Conservation (phyloP, 2,888 invertebrate species). For the Cryptophagus acutangulus region DNA sequence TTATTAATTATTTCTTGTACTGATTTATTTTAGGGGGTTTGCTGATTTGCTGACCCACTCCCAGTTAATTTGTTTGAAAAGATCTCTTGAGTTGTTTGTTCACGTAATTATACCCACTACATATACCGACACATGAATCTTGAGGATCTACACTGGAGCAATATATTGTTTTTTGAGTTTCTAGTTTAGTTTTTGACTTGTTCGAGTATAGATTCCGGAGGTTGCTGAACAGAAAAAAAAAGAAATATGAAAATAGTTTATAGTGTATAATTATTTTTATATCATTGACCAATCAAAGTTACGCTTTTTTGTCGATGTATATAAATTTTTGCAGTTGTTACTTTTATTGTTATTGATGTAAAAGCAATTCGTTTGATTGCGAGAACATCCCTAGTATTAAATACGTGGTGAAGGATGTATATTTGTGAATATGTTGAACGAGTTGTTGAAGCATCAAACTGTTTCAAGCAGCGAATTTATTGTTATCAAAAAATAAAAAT, state of each 20-base stretch:
- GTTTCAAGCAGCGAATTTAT: constrained; percentile 30
- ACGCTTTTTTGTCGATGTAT: constrained; percentile 50
- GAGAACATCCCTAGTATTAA: constrained; percentile 45
- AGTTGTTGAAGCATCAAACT: constrained; percentile 33
- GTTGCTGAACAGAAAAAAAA: too few species aligned
- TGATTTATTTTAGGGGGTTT: too few species aligned
- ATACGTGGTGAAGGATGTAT: constrained; percentile 48
- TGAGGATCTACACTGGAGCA: neutral
- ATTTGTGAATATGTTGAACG: constrained; percentile 47
- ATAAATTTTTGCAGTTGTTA: constrained; percentile 47
- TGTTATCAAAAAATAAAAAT: neutral
- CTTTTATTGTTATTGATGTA: constrained; percentile 44
- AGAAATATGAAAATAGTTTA: constrained; percentile 27
- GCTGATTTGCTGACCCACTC: too few species aligned
- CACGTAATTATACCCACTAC: too few species aligned
- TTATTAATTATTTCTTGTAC: too few species aligned
- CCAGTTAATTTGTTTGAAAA: too few species aligned
- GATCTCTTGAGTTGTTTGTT: too few species aligned
- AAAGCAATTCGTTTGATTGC: constrained; percentile 35
- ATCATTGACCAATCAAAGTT: constrained; percentile 50
- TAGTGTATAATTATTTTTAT: constrained; percentile 49
- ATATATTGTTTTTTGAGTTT: neutral
- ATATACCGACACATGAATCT: neutral
- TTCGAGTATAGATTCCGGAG: constrained; percentile 1
- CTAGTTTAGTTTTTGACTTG: constrained; percentile 2